Percentiles rank a stretch among this genome's conserved stretches.
Evolutionary conservation across 2,797 vertebrate species (phyloP).

Genomic region (Erethizon dorsatum): DNA sequence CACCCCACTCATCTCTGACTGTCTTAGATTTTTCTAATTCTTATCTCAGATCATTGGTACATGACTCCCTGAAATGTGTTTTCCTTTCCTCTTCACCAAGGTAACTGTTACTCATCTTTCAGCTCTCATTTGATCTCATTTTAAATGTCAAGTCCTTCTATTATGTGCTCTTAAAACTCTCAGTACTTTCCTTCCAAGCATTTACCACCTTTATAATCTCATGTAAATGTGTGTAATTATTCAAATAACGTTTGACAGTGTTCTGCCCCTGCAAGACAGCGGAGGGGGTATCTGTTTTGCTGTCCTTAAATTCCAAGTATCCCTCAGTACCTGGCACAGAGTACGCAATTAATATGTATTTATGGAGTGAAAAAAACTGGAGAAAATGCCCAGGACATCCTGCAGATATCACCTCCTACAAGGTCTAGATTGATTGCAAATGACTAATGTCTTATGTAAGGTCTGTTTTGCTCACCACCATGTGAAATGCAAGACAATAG

Average conservation of each 20-base stretch:
- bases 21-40: constrained; percentile 50
- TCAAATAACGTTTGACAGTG: constrained; percentile 77
- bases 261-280: constrained; percentile 51
- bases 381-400: constrained; percentile 64
- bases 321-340: constrained; percentile 65
- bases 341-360: constrained; percentile 67
- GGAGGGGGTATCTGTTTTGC: constrained; percentile 66
- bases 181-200: constrained; percentile 76
- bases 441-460: constrained; percentile 73
- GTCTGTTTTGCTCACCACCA: constrained; percentile 44
- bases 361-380: constrained; percentile 71
- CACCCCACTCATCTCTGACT: neutral
- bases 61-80: constrained; percentile 70
- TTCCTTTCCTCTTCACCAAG: constrained; percentile 72
- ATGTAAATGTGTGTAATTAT: constrained; percentile 80
- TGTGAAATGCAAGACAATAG: constrained; percentile 68
- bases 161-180: constrained; percentile 78
- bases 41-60: constrained; percentile 61
- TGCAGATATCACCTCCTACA: constrained; percentile 68
- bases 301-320: constrained; percentile 74
- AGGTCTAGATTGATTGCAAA: constrained; percentile 72
- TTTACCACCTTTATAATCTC: constrained; percentile 73
- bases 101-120: constrained; percentile 82
- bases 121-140: constrained; percentile 78
- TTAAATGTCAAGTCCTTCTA: constrained; percentile 81